A percentile compares a stretch with the other conserved stretches of the same genome.
phyloP scores from a whole-genome alignment of 2,113 vertebrate genomes.

The Brachyhypopomus gauderio region DNA sequence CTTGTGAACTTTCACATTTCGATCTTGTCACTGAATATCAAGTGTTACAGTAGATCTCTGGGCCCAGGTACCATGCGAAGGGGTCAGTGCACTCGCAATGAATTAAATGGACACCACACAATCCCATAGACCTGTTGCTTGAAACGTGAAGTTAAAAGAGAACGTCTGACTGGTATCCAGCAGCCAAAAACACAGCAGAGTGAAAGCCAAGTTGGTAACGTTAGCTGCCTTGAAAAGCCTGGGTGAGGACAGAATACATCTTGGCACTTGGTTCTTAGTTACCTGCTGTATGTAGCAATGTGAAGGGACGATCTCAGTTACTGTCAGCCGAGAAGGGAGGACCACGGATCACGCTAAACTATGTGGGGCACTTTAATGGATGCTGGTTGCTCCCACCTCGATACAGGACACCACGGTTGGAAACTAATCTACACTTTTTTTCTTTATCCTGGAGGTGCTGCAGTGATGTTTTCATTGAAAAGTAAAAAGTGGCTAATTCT shows the following conservation, averaged over 20 bases:
- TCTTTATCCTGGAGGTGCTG: constrained; percentile 16
- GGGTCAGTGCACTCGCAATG: constrained; percentile 42
- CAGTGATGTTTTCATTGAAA: constrained; percentile 37
- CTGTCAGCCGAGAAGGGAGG: constrained; percentile 49
- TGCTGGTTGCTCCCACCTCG: constrained; percentile 43
- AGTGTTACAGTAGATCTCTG: constrained; percentile 54
- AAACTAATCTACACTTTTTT: constrained; percentile 29
- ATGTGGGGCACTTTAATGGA: constrained; percentile 53
- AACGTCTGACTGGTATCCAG: not conserved
- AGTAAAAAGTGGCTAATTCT: constrained; percentile 40
- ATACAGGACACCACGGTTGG: constrained; percentile 50
- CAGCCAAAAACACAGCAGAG: not conserved
- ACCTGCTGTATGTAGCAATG: constrained; percentile 40
- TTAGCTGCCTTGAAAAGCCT: not conserved
- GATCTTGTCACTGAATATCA: constrained; percentile 56
- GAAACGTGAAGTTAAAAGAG: not conserved
- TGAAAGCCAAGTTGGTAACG: not conserved
- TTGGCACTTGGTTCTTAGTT: constrained; percentile 41
- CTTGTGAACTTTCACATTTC: constrained; percentile 59
- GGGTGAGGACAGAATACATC: constrained; percentile 31
- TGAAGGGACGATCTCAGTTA: constrained; percentile 50
- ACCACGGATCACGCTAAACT: constrained; percentile 53
- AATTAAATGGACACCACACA: constrained; percentile 30
- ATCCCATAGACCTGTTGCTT: constrained; percentile 2
- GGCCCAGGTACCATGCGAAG: constrained; percentile 28